These are phyloP conservation scores for Branchipolynoe longqiensis DNA, from an alignment of 2,888 invertebrate genomes.

Conservation along the genomic window DNA sequence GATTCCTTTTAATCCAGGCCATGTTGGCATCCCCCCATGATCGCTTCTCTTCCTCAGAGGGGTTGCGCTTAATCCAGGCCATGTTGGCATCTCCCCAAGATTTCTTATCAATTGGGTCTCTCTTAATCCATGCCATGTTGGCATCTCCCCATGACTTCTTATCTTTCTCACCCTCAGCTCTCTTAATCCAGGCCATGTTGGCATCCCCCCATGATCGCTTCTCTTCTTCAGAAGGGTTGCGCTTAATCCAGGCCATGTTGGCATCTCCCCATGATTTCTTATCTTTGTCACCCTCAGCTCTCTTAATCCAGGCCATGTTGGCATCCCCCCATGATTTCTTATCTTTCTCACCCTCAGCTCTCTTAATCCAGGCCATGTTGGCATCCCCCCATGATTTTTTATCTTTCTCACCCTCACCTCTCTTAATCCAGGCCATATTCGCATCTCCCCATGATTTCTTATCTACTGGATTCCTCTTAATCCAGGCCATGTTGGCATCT, in stretches of 20 bases:
- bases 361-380: slow-evolving; percentile 66
- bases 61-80: slow-evolving; percentile 60
- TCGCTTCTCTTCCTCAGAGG: slow-evolving; percentile 58
- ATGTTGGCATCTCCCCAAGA: slow-evolving; percentile 61
- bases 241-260: slow-evolving; percentile 62
- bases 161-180: slow-evolving; percentile 35
- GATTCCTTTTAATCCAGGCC: slow-evolving; percentile 65
- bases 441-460: slow-evolving; percentile 57
- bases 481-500: slow-evolving; percentile 59
- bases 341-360: slow-evolving; percentile 46
- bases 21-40: slow-evolving; percentile 64
- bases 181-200: slow-evolving; percentile 67
- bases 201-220: slow-evolving; percentile 63
- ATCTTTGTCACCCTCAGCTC: slow-evolving; percentile 52
- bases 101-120: slow-evolving; percentile 59
- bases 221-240: slow-evolving; percentile 42
- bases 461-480: slow-evolving; percentile 39
- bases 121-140: slow-evolving; percentile 62
- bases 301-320: slow-evolving; percentile 63
- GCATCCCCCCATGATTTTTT: slow-evolving; percentile 64
- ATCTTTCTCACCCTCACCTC: slow-evolving; percentile 51
- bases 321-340: slow-evolving; percentile 63
- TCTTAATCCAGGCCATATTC: slow-evolving; percentile 65
- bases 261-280: slow-evolving; percentile 62
- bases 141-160: slow-evolving; percentile 62